Base-by-base conservation (phyloP, 2,888 invertebrate genomes). In the Hololepta plana region DNA sequence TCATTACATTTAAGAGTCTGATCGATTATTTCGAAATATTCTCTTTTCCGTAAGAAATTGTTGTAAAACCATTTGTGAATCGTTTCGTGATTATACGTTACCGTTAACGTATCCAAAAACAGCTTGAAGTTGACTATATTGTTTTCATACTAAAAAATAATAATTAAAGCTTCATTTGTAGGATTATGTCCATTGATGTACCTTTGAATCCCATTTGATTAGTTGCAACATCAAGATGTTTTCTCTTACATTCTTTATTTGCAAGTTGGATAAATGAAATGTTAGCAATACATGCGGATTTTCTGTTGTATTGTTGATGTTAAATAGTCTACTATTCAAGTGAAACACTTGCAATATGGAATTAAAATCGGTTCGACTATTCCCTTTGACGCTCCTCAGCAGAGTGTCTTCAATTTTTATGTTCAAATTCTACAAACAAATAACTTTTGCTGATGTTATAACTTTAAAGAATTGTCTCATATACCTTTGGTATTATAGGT, bases 401-500 rank as follows among this genome's bases (percentile, higher is more conserved):
- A 64, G 69, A 1, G 77, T 75, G 36, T 70, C 66, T 40, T 79
- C 76, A 38, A 82, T 62, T 52, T 69, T 73, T 39, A 79, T 29
- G 5, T 64, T 69, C 47, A 79, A 72, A 52, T 71, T 77, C 73
- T 75, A 53, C 29, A 34, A 26, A 10, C 6, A 17, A 23, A 19
- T 16, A 28, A 20, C 8, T 10, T 17, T 12, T n/a, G n/a, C n/a
- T n/a, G n/a, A n/a, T n/a, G n/a, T n/a, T n/a, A n/a, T n/a, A n/a
- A n/a, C n/a, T n/a, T n/a, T n/a, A n/a, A n/a, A n/a, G n/a, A n/a
- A n/a, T n/a, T n/a, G n/a, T n/a, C n/a, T n/a, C n/a, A n/a, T 14
- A 37, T 51, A 74, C 76, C 64, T 81, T 82, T 55, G 82, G 82
- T 60, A 82, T 69, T 35, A 81, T 65, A 13, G 82, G 81, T 12